Conservation (phyloP, 2,888 invertebrate genomes). For the Rutpela maculata region DNA sequence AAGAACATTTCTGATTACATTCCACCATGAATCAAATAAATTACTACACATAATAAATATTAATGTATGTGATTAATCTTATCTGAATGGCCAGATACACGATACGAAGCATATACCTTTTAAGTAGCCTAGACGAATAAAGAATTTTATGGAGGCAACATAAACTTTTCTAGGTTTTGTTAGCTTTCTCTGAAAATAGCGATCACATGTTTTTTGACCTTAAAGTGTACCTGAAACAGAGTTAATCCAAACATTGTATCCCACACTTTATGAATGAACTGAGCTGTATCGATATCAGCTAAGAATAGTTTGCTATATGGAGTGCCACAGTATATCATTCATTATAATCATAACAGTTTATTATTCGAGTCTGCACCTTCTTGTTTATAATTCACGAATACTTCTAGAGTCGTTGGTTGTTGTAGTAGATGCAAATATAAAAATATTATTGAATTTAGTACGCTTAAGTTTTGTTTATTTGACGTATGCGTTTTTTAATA, state of each 20-base stretch:
- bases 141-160: neutral
- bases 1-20: neutral
- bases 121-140: conserved; percentile 4
- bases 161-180: conserved; percentile 11
- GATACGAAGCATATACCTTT: conserved; percentile 2
- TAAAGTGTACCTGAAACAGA: neutral
- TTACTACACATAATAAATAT: neutral
- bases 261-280: conserved; percentile 33
- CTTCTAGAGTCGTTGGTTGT: neutral
- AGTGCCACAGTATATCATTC: conserved; percentile 11
- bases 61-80: neutral
- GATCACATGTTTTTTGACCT: conserved; percentile 18
- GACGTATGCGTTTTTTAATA: neutral
- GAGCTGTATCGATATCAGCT: conserved; percentile 13
- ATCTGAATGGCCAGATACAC: neutral
- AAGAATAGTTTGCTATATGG: conserved; percentile 15
- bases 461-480: neutral
- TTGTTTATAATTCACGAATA: conserved; percentile 21
- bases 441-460: conserved; percentile 2
- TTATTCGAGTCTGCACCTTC: conserved; percentile 18
- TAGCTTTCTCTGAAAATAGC: conserved; percentile 11
- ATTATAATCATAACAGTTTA: conserved; percentile 25
- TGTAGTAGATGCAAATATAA: neutral
- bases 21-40: neutral
- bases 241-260: conserved; percentile 15